These are phyloP conservation scores for Sipha flava DNA, from an alignment of 1,140 invertebrate species.

Conservation along the genomic window DNA sequence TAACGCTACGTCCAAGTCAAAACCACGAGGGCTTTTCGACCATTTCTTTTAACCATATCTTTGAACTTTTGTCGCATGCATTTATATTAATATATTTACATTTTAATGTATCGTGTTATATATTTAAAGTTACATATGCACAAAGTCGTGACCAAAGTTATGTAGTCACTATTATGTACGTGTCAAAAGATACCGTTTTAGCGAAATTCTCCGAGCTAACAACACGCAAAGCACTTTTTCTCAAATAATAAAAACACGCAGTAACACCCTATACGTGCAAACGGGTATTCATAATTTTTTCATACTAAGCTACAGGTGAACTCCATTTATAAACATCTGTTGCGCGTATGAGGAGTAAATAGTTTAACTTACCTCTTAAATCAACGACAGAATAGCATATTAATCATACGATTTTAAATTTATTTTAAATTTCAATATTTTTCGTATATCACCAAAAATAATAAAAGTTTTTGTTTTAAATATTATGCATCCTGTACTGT, in stretches of 20 bases:
- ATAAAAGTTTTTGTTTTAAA: no score
- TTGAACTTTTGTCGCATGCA: background rate
- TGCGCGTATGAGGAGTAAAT: background rate
- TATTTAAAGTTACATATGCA: background rate
- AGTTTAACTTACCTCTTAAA: background rate
- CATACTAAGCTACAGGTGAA: background rate
- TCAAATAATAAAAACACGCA: background rate
- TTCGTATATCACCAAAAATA: no score
- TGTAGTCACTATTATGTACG: no score
- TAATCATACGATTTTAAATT: background rate
- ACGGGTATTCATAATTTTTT: background rate
- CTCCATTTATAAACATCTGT: background rate
- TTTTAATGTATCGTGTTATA: background rate
- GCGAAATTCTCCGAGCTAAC: background rate
- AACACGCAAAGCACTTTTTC: background rate
- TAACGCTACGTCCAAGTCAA: no score
- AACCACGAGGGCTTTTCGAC: no score
- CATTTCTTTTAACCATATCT: no score
- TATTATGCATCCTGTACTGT: no score
- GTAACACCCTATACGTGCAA: background rate
- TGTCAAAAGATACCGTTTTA: background rate
- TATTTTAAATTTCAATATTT: no score
- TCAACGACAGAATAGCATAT: background rate
- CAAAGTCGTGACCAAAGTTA: background rate
- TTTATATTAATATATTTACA: background rate